Conservation (phyloP, 2,797 vertebrate genomes). For the Pogoniulus pusillus region DNA sequence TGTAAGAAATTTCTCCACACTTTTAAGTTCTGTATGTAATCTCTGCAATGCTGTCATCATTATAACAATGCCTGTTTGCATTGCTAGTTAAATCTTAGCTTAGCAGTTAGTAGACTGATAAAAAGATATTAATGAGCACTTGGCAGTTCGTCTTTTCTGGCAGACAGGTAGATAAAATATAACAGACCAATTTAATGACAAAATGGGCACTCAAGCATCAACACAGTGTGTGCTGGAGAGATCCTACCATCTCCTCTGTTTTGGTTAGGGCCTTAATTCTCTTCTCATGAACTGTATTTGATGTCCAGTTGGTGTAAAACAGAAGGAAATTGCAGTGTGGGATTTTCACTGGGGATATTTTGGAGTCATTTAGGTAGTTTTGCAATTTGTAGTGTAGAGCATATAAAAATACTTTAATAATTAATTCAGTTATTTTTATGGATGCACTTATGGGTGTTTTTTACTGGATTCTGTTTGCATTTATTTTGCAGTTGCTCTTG, state of each 20-base stretch:
- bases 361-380: not conserved
- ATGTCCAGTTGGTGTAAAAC: not conserved
- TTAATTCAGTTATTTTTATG: slow-evolving; percentile 4
- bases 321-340: not conserved
- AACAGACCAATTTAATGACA: not conserved
- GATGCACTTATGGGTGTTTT: not conserved
- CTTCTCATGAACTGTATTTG: not conserved
- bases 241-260: not conserved
- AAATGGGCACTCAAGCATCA: slow-evolving; percentile 27
- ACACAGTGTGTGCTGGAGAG: not conserved
- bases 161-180: slow-evolving; percentile 27
- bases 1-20: not conserved
- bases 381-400: not conserved
- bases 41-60: not conserved
- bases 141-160: slow-evolving; percentile 32
- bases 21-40: not conserved
- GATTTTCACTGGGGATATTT: not conserved
- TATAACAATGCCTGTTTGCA: not conserved
- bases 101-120: slow-evolving; percentile 14
- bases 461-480: not conserved
- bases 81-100: slow-evolving; percentile 28
- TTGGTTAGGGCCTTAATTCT: not conserved
- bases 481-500: not conserved
- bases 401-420: not conserved
- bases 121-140: slow-evolving; percentile 43